A percentile compares a stretch with the other conserved stretches of the same genome.
Evolutionary conservation across 1,140 invertebrate species (phyloP).

Genomic region (Steinernema feltiae): DNA sequence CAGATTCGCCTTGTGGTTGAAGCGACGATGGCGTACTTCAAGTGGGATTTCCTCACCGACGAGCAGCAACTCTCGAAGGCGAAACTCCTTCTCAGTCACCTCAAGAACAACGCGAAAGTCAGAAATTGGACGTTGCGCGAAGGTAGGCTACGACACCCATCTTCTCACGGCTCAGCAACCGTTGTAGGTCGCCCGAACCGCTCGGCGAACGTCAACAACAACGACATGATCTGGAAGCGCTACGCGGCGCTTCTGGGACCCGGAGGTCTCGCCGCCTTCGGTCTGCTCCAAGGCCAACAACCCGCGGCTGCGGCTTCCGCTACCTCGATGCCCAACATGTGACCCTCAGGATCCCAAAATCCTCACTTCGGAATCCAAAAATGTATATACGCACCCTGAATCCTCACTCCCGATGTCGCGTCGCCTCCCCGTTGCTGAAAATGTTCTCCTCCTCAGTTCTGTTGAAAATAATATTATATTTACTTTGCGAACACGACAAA

Average conservation of each 20-base stretch:
- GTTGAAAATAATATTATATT: slow-evolving; percentile 14
- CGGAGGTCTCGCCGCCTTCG: slow-evolving; percentile 42
- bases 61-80: slow-evolving; percentile 50
- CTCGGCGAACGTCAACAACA: slow-evolving; percentile 24
- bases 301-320: not conserved
- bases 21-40: slow-evolving; percentile 56
- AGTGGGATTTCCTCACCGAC: slow-evolving; percentile 51
- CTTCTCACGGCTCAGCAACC: no score
- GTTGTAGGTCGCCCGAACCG: slow-evolving; percentile 53
- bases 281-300: slow-evolving; percentile 24
- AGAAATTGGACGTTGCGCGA: slow-evolving; percentile 56
- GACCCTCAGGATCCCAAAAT: not conserved
- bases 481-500: slow-evolving; percentile 9
- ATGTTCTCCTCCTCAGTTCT: slow-evolving; percentile 3
- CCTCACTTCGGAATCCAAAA: not conserved
- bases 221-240: slow-evolving; percentile 42
- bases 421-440: not conserved
- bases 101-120: slow-evolving; percentile 57
- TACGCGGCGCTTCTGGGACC: slow-evolving; percentile 44
- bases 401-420: not conserved
- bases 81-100: slow-evolving; percentile 51
- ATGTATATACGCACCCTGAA: not conserved
- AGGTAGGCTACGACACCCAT: no score
- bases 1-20: slow-evolving; percentile 56
- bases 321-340: not conserved